Base-by-base conservation (phyloP, 1,140 invertebrate species). In the Agrilus planipennis region DNA sequence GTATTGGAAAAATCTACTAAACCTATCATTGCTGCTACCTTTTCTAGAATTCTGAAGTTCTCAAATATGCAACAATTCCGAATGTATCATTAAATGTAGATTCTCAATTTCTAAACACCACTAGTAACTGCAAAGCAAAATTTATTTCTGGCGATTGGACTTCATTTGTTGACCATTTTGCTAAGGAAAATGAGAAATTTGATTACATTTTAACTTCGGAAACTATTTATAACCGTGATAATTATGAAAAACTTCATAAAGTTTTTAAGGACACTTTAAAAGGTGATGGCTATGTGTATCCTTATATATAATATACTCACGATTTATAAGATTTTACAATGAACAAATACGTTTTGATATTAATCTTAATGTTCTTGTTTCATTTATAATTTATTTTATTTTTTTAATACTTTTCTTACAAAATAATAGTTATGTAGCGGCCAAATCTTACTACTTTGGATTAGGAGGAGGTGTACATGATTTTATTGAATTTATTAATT, bases 371-470 rank as follows among this genome's bases (percentile, higher is more conserved):
- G 28, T 44, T 44, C 11, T 39, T 30, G 30, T 34, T 41, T 11
- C 3, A 29, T 5, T 34, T 32, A 12, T 41, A 29, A 35, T 36
- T 35, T 27, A 19, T 46, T 41, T 42, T 25, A 17, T 1, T 35
- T 22, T 18, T 18, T 6, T 32, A 40, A 29, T 31, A 18, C 19
- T 42, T 34, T 39, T 10, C 39, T 39, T 12, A 12, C 12, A 44
- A 34, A 23, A 20, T 35, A 5, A 12, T 43, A 65, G 77, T 58
- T 74, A 73, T 59, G 52, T 92, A 21, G 87, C 86, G 42, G 87
- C 80, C 1, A 93, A 93, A 70, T 76, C 71, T 6, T 77, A 81
- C 64, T 93, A 93, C 63, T 92, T 92, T 72, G 89, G 89, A 44
- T 84, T 91, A 30, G 89, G 89, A 23, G 89, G 89, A 44, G 77